Evolutionary conservation across 2,888 invertebrate species (phyloP).

Genomic region (Erebia epiphron): DNA sequence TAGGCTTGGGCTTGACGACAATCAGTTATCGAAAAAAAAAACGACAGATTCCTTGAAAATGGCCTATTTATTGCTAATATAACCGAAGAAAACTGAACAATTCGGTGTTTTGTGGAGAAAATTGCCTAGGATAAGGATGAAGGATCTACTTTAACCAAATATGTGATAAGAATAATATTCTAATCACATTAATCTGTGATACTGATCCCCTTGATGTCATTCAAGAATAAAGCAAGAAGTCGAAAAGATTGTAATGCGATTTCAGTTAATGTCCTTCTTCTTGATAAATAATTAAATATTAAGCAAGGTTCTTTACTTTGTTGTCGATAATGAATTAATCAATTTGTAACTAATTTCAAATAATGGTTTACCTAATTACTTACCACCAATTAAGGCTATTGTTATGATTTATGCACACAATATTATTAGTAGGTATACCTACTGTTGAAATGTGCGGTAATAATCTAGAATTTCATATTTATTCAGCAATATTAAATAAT

Average conservation of each 20-base stretch:
- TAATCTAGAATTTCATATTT: constrained; percentile 1
- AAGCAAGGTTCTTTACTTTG: not conserved
- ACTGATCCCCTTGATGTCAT: too few relatives aligned
- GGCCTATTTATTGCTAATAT: too few relatives aligned
- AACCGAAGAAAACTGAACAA: not conserved
- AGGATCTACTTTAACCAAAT: not conserved
- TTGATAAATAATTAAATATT: not conserved
- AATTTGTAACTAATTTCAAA: not conserved
- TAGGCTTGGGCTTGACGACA: too few relatives aligned
- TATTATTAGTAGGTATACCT: not conserved
- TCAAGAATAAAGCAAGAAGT: not conserved
- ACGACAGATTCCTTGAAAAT: too few relatives aligned
- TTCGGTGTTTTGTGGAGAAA: not conserved
- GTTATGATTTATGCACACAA: not conserved
- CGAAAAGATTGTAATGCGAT: not conserved
- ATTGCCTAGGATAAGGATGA: not conserved
- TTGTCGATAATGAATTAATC: not conserved
- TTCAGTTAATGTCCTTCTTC: not conserved
- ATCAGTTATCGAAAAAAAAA: too few relatives aligned
- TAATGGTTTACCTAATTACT: not conserved
- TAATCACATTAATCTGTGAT: too few relatives aligned
- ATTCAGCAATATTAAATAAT: constrained; percentile 10
- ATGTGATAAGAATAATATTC: not conserved
- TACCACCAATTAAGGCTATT: not conserved
- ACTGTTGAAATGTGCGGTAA: not conserved